These are phyloP conservation scores for Astreopora myriophthalma DNA, from an alignment of 64 coral and sea anemone genomes.

Conservation along the genomic window DNA sequence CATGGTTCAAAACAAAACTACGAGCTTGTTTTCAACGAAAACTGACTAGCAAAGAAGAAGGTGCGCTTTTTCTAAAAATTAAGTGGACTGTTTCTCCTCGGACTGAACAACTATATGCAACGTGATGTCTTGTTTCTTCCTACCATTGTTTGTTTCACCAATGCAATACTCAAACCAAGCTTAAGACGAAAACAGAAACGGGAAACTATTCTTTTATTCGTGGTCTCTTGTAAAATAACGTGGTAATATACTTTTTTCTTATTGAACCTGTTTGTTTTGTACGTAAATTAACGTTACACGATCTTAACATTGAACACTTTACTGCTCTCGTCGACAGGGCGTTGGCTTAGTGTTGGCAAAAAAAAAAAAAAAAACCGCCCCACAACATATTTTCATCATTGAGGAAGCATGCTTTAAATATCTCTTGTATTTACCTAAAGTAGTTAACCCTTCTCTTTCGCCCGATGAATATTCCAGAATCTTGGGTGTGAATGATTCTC, in stretches of 20 bases:
- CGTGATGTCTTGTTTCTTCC: background rate
- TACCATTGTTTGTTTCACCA: background rate
- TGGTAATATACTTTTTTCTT: background rate
- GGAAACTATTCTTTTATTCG: background rate
- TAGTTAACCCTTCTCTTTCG: too few relatives aligned
- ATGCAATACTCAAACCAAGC: background rate
- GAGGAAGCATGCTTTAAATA: too few relatives aligned
- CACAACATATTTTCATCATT: background rate
- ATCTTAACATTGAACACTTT: background rate
- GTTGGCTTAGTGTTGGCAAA: background rate
- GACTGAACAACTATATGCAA: background rate
- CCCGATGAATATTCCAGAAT: too few relatives aligned
- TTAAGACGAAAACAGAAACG: background rate
- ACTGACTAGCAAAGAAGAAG: too few relatives aligned
- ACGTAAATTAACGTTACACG: background rate
- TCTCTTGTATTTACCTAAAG: background rate
- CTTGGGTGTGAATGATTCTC: background rate
- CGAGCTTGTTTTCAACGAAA: too few relatives aligned
- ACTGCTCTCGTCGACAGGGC: too few relatives aligned
- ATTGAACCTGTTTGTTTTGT: background rate
- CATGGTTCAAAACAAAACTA: too few relatives aligned
- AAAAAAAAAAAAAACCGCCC: background rate
- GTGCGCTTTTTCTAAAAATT: too few relatives aligned
- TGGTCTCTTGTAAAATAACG: too few relatives aligned
- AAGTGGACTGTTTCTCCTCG: too few relatives aligned